Conservation (phyloP, 1,140 invertebrate genomes). For the Dolichoris vasculosae region DNA sequence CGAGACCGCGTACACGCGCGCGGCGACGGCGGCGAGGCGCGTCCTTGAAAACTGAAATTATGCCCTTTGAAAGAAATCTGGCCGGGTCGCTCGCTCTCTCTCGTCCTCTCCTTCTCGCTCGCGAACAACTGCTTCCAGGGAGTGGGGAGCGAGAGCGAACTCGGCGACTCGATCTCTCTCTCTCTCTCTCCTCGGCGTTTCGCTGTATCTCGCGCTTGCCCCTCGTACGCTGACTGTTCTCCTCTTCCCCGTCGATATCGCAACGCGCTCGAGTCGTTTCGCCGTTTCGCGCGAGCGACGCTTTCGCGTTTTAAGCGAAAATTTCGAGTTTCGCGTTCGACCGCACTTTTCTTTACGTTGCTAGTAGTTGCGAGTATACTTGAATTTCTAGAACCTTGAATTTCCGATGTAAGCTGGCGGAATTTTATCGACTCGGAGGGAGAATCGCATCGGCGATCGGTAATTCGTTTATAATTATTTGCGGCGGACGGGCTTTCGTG, state of each 20-base stretch:
- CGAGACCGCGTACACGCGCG: conserved; percentile 4
- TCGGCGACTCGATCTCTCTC: background rate
- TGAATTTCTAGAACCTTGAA: too few relatives aligned
- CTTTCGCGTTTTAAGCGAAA: too few relatives aligned
- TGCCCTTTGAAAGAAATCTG: conserved; percentile 75
- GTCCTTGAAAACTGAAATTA: conserved; percentile 76
- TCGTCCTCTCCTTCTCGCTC: conserved; percentile 53
- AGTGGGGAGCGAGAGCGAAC: conserved; percentile 11
- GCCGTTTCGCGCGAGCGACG: background rate
- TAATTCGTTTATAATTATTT: too few relatives aligned
- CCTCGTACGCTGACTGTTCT: conserved; percentile 25
- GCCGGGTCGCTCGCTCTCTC: conserved; percentile 54
- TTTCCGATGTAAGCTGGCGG: too few relatives aligned
- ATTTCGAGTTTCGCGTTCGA: too few relatives aligned
- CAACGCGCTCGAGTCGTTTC: background rate
- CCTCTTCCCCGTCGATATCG: background rate
- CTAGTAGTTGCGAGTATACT: too few relatives aligned
- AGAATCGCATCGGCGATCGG: too few relatives aligned
- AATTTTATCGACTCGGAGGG: too few relatives aligned
- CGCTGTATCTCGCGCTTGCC: conserved; percentile 2
- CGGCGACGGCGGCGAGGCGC: conserved; percentile 51
- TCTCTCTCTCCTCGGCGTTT: background rate
- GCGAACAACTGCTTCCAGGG: conserved; percentile 43
- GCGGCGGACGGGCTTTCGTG: background rate
- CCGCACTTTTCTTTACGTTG: too few relatives aligned